These are phyloP conservation scores for Conchocele bisecta DNA, from an alignment of 2,888 invertebrate species.

Conservation along the genomic window DNA sequence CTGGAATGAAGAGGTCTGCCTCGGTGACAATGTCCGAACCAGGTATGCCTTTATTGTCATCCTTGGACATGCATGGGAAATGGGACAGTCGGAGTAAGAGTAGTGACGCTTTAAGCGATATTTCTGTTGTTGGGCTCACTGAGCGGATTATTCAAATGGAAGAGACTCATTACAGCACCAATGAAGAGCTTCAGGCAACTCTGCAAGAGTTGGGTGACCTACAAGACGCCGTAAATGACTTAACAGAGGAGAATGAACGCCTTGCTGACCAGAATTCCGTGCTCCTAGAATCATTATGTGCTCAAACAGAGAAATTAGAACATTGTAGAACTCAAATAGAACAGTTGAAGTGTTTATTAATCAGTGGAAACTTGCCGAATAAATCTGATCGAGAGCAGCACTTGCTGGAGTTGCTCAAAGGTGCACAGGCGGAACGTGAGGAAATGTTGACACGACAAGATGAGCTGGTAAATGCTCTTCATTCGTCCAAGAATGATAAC, in stretches of 20 bases:
- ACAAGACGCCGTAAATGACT: conserved; percentile 92
- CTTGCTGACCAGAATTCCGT: conserved; percentile 94
- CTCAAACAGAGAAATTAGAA: conserved; percentile 95
- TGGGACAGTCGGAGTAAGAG: conserved; percentile 97
- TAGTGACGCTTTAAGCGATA: conserved; percentile 88
- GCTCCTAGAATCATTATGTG: conserved; percentile 93
- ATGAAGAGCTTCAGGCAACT: conserved; percentile 89
- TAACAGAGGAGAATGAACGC: conserved; percentile 93
- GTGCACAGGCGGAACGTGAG: conserved; percentile 80
- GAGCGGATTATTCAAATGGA: conserved; percentile 97
- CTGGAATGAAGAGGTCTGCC: conserved; percentile 61
- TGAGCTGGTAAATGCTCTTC: conserved; percentile 89
- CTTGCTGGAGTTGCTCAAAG: conserved; percentile 91
- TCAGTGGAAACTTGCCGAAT: conserved; percentile 79
- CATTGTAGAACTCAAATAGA: conserved; percentile 93
- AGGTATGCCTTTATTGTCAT: conserved; percentile 71
- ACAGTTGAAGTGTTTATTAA: conserved; percentile 89
- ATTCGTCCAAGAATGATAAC: conserved; percentile 78
- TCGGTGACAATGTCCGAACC: conserved; percentile 76
- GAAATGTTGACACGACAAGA: conserved; percentile 87
- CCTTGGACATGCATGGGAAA: conserved; percentile 60
- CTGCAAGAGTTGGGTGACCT: conserved; percentile 95
- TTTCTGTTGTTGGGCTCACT: conserved; percentile 92
- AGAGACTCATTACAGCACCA: conserved; percentile 89
- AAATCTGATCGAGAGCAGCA: conserved; percentile 85